Base-by-base conservation (phyloP, 64 coral and sea anemone species). In the Catalaphyllia jardinei region DNA sequence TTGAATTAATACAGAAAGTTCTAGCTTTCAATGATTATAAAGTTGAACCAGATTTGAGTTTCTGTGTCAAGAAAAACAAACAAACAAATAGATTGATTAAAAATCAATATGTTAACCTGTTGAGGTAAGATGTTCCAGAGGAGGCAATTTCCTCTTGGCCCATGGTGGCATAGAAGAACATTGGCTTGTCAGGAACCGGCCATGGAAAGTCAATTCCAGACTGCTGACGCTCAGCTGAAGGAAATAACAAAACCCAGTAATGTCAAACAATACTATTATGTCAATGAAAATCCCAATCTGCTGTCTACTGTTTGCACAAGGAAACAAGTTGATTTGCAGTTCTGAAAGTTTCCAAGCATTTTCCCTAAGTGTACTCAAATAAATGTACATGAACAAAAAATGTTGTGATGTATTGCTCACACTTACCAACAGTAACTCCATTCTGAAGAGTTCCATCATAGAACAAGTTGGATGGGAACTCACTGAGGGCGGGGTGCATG, bases 371-470 rank as follows among this genome's bases (percentile, higher is more conserved):
- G 33, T 35, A 35, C 24, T 4, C 20, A 81, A 50, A 81, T 3
- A 81, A 13, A 50, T 17, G 79, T 11, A 82, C 18, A 33, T 14
- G 61, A 24, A 83, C 22, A 83, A 28, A 3, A 22, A 29, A 30
- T 9, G 65, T 7, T 69, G 11, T 46, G 15, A 62, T 33, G 4
- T 8, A 17, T 2, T 74, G 31, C 1, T 67, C 13, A 17, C 19
- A 65, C 61, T 86, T 83, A 94, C 93, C 97, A 59, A 99, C 52
- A 65, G 97, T 99, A 0, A 99, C 97, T 38, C 97, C 97, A 95
- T 99, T 99, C 87, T 99, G 97, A 83, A 99, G 88, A 49, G 97
- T 99, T 31, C 97, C 97, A 89, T 99, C 97, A 76, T 99, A 99
- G 54, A 99, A 99, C 62, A 99, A 85, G 78, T 99, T 99, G 49